Percentiles rank a stretch among this genome's conserved stretches.
phyloP scores from a whole-genome alignment of 2,797 vertebrate genomes.

The Myotis myotis region DNA sequence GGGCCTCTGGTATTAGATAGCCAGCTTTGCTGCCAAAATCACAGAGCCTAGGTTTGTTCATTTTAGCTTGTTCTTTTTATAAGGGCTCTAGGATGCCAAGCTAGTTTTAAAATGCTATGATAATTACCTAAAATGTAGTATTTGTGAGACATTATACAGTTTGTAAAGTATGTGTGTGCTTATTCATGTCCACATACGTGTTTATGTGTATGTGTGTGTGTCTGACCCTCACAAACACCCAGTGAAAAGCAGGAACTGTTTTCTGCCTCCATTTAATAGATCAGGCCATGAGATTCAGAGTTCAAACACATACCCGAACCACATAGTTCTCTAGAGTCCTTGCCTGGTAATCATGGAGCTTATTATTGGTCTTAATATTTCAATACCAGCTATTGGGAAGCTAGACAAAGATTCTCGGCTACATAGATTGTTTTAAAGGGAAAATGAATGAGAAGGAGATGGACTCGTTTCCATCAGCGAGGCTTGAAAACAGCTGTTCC shows the following conservation, averaged over 20 bases:
- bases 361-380: neutral
- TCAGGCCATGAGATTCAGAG: neutral
- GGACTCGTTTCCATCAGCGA: neutral
- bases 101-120: constrained; percentile 10
- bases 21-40: neutral
- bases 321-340: neutral
- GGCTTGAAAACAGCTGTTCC: neutral
- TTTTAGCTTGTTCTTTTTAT: neutral
- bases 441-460: constrained; percentile 16
- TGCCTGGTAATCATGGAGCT: neutral
- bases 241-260: neutral
- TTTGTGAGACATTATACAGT: neutral
- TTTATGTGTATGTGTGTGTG: neutral
- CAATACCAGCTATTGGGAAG: neutral
- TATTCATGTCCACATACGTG: neutral
- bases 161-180: neutral
- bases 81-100: neutral
- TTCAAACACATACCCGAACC: neutral
- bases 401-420: neutral
- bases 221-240: neutral
- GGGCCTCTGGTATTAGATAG: neutral
- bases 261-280: neutral
- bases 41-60: neutral
- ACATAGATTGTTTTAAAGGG: neutral
- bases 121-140: neutral